Base-by-base conservation (phyloP, 2,797 vertebrate species). In the Chloroceryle inda region DNA sequence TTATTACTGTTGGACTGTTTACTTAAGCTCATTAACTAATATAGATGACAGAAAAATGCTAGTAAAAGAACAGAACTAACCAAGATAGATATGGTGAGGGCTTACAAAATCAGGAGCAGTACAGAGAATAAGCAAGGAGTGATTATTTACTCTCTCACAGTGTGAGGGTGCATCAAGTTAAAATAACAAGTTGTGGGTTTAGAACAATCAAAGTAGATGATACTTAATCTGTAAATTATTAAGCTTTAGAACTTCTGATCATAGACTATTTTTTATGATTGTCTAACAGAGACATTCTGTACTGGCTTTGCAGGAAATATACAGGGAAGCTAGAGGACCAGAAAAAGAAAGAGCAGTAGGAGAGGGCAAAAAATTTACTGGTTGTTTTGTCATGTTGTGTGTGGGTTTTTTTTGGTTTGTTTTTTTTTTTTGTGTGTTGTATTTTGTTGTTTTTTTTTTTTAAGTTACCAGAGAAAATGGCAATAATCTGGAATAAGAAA, bases 401-500 rank as follows among this genome's bases (percentile, higher is more conserved):
- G 40, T 15, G 13, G 38, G 38, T 38, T 40, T 15, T 40, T 40
- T 40, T 40, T 40, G 38, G 44, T 45, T 45, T 21, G 19, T 18
- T 45, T 45, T 45, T 45, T 45, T 8, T 20, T 9, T 45, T 21
- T 45, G 18, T 19, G 20, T 37, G 19, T 21, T 45, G 20, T 10
- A 21, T 50, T 50, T 26, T 26, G 22, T 49, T 49, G 13, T 13
- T 49, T 14, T 45, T 21, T 49, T 26, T 96, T 91, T 86, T 77
- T 91, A 81, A 99, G 99, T 97, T 99, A 50, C 99, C 99, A 5
- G 71, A 94, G 11, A 91, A 98, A 64, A 98, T 99, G 98, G 98
- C 94, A 4, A 98, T 99, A 44, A 97, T 62, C 42, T 99, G 99
- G 99, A 99, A 99, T 97, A 99, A 99, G 91, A 99, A 99, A 95